phyloP scores from a whole-genome alignment of 2,888 invertebrate species.

The Coremacera marginata region DNA sequence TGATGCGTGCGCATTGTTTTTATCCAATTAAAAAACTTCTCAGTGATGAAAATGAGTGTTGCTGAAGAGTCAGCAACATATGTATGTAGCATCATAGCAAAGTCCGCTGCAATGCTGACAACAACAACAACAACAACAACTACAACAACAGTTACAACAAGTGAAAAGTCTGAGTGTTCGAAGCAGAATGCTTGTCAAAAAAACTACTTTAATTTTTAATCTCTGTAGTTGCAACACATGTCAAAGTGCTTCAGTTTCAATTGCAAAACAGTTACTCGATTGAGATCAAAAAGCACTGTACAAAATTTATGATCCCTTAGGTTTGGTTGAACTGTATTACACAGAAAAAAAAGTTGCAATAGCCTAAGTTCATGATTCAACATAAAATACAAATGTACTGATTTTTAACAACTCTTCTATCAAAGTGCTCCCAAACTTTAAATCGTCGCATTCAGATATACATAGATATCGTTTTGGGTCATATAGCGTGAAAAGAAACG shows the following conservation, averaged over 20 bases:
- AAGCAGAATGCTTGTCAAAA: constrained; percentile 2
- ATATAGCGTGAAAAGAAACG: too few species aligned
- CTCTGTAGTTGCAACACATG: constrained; percentile 8
- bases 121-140: too few species aligned
- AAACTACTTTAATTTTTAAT: constrained; percentile 9
- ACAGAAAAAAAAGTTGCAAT: too few species aligned
- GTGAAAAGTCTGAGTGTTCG: background rate
- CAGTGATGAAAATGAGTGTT: background rate
- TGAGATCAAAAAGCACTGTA: background rate
- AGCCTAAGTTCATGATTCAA: too few species aligned
- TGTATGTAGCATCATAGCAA: background rate
- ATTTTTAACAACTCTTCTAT: too few species aligned
- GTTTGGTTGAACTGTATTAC: too few species aligned
- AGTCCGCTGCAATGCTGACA: too few species aligned
- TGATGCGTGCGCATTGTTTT: constrained; percentile 33
- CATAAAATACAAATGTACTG: too few species aligned
- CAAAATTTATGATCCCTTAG: background rate
- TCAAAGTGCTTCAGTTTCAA: constrained; percentile 13
- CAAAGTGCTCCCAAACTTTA: too few species aligned
- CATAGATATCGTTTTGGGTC: too few species aligned
- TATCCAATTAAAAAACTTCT: constrained; percentile 20
- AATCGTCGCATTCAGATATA: too few species aligned
- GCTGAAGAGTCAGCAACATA: background rate
- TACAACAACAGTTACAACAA: too few species aligned
- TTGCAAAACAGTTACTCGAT: background rate